Base-by-base conservation (phyloP, 2,888 invertebrate genomes). In the Myathropa florea region DNA sequence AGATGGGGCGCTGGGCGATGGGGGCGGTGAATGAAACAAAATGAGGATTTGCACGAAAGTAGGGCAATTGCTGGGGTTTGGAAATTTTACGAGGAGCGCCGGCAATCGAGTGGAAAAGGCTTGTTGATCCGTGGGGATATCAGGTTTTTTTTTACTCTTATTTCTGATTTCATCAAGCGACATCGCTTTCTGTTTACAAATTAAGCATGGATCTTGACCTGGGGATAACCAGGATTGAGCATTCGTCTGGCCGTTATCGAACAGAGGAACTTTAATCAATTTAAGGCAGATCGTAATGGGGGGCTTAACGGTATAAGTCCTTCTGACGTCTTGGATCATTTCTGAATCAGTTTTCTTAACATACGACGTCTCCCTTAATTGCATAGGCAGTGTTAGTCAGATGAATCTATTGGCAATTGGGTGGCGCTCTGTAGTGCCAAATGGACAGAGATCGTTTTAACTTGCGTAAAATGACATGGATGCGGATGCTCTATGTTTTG, bases 81-180 rank as follows among this genome's bases (percentile, higher is more conserved):
- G 21, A 61, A 61, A 14, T 53, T 77, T 61, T n/a, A 23, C 24
- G 60, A 26, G 26, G 46, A 53, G 26, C 24, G 57, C 57, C 24
- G n/a, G 2, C 64, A 33, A 10, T 59, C 65, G 53, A 60, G 10
- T 36, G 26, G 14, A 23, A 39, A 46, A 36, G 59, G n/a, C 57
- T 70, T 79, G 26, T 68, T 36, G 65, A 64, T 71, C 33, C 7
- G 10, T n/a, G 28, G 33, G 30, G 46, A 59, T 72, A 30, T 59
- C 64, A 57, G 23, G 10, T 46, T 65, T 36, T 36, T 70, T 26
- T 7, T 14, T n/a, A 1, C 18, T n/a, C 10, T 46, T 2, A 4
- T 18, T 46, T 46, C 46, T 46, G 46, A 46, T 46, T 46, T 46
- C 46, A 46, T 9, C 46, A 18, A 7, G 7, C 18, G 2, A 7